A percentile compares a stretch with the other conserved stretches of the same genome.
phyloP scores from a whole-genome alignment of 2,888 invertebrate species.

The Gryllus longicercus region DNA sequence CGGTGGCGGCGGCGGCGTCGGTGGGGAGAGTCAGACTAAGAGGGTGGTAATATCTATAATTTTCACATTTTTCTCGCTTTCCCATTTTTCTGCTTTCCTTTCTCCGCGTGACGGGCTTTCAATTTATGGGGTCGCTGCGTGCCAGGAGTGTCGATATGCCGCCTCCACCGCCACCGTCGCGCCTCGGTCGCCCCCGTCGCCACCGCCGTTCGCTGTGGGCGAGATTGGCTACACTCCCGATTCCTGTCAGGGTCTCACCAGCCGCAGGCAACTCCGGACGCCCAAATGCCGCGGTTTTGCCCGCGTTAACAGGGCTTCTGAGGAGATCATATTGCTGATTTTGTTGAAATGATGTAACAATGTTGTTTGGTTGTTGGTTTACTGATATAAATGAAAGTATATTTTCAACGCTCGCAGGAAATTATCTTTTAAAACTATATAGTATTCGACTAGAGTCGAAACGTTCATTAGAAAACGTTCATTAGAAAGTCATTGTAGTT shows the following conservation, averaged over 20 bases:
- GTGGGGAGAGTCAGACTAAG: constrained; percentile 3
- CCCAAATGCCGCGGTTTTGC: too few relatives aligned
- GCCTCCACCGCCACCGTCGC: not conserved
- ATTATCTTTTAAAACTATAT: too few relatives aligned
- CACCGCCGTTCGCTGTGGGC: not conserved
- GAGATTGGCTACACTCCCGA: not conserved
- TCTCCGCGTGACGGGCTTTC: constrained; percentile 5
- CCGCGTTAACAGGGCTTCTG: too few relatives aligned
- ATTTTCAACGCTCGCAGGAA: too few relatives aligned
- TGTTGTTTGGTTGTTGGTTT: too few relatives aligned
- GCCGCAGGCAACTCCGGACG: not conserved
- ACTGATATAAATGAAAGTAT: too few relatives aligned
- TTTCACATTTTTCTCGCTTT: constrained; percentile 29
- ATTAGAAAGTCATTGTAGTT: too few relatives aligned
- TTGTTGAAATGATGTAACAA: too few relatives aligned
- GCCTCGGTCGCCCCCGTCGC: not conserved
- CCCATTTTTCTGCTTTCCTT: constrained; percentile 24
- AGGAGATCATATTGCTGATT: too few relatives aligned
- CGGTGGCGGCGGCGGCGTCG: too few relatives aligned
- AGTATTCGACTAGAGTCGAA: too few relatives aligned
- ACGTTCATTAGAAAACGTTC: too few relatives aligned
- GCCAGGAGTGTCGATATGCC: constrained; percentile 7
- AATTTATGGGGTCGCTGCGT: constrained; percentile 21
- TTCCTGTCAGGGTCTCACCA: not conserved
- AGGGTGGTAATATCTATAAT: constrained; percentile 27